A percentile compares a stretch with the other conserved stretches of the same genome.
These are phyloP conservation scores for Clitarchus hookeri DNA, from an alignment of 2,888 invertebrate species.

Conservation along the genomic window DNA sequence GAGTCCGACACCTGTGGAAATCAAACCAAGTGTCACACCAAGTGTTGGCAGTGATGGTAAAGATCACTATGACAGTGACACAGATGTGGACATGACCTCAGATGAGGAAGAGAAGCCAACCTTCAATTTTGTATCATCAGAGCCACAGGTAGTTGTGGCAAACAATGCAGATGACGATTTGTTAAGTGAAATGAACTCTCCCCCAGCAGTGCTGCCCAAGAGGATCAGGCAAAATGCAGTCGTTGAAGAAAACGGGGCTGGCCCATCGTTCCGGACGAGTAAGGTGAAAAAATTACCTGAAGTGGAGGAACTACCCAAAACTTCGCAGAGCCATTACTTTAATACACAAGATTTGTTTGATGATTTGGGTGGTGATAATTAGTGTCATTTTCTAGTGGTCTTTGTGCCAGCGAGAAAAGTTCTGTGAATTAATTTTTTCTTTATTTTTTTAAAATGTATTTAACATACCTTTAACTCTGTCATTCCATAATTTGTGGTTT, in stretches of 20 bases:
- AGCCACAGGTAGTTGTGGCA: background rate
- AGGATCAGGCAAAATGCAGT: background rate
- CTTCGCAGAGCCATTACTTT: background rate
- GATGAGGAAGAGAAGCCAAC: background rate
- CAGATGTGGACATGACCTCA: background rate
- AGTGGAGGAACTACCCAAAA: background rate
- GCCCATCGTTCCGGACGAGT: background rate
- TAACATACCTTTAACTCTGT: too few species aligned
- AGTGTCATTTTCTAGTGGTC: background rate
- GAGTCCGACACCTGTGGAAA: background rate
- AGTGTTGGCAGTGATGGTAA: background rate
- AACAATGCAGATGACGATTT: background rate
- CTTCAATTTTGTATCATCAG: background rate
- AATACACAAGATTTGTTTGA: constrained; percentile 7
- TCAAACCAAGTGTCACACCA: background rate
- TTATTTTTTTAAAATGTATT: too few species aligned
- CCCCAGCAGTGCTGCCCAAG: background rate
- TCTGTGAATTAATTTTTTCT: too few species aligned
- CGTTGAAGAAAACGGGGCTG: background rate
- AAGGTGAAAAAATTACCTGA: background rate
- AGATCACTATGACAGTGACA: background rate
- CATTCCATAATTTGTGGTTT: too few species aligned
- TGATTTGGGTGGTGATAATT: background rate
- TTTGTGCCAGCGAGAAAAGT: too few species aligned
- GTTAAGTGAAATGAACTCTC: background rate